These are phyloP conservation scores for Ovis canadensis DNA, from an alignment of 2,113 vertebrate species.

Conservation along the genomic window DNA sequence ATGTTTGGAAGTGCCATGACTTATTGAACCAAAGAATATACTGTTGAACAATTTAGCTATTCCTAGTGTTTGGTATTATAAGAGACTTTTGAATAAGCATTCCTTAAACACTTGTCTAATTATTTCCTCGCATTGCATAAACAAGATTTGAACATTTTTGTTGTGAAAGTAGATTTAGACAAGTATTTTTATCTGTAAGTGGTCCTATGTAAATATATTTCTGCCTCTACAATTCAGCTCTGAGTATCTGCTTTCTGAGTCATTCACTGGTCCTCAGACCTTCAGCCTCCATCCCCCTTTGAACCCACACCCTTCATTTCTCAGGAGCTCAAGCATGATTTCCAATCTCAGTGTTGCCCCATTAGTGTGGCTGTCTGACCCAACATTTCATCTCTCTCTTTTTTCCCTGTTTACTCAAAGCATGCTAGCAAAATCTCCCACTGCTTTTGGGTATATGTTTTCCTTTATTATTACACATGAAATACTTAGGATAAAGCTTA, in stretches of 20 bases:
- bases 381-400: background rate
- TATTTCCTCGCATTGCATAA: background rate
- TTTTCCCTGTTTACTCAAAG: background rate
- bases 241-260: background rate
- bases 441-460: background rate
- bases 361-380: background rate
- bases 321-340: background rate
- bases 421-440: background rate
- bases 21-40: background rate
- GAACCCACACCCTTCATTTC: rapidly evolving
- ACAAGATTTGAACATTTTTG: background rate
- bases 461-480: background rate
- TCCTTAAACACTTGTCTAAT: background rate
- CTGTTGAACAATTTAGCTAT: background rate
- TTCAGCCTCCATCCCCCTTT: background rate
- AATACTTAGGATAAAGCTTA: background rate
- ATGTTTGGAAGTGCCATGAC: background rate
- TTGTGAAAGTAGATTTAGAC: background rate
- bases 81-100: background rate
- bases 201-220: background rate
- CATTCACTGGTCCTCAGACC: background rate
- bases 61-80: background rate
- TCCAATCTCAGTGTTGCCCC: rapidly evolving
- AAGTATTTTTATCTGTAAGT: background rate
- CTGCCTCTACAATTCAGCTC: background rate